phyloP scores from a whole-genome alignment of 23 tunicate genomes.

The Trididemnum miniatum region DNA sequence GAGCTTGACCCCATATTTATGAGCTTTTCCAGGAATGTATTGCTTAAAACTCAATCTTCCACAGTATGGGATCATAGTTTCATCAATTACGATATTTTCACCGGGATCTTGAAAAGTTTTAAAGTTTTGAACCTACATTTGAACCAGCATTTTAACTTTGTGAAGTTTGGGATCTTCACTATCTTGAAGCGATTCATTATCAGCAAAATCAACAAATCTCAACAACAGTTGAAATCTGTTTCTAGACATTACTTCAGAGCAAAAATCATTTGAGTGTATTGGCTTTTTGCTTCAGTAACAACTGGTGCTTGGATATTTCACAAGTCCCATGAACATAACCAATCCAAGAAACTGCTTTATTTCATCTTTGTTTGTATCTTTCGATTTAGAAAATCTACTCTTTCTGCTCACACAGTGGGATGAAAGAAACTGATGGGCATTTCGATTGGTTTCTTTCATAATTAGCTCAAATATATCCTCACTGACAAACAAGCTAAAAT shows the following conservation, averaged over 20 bases:
- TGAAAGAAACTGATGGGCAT: conserved; percentile 4
- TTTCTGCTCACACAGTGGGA: not conserved
- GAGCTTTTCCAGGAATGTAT: conserved; percentile 1
- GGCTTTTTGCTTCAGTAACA: not conserved
- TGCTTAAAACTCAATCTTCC: not conserved
- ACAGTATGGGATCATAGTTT: not conserved
- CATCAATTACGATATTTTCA: not conserved
- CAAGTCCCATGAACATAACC: conserved; percentile 12
- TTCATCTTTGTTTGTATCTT: conserved; percentile 6
- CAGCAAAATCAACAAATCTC: not conserved
- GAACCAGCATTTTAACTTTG: not conserved
- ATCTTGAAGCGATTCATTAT: not conserved
- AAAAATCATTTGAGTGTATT: not conserved
- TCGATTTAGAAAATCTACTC: conserved; percentile 3
- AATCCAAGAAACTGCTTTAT: conserved; percentile 1
- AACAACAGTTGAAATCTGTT: conserved; percentile 16
- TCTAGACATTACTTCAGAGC: conserved; percentile 2
- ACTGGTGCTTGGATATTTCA: conserved; percentile 6
- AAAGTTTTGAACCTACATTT: not conserved
- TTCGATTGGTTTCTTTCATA: conserved; percentile 1
- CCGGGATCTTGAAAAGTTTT: conserved; percentile 23
- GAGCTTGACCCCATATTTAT: too few relatives aligned
- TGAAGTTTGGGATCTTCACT: not conserved
- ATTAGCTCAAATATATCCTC: not conserved
- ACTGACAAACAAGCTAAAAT: conserved; percentile 5